Base-by-base conservation (phyloP, 2,797 vertebrate species). In the Fringilla coelebs region DNA sequence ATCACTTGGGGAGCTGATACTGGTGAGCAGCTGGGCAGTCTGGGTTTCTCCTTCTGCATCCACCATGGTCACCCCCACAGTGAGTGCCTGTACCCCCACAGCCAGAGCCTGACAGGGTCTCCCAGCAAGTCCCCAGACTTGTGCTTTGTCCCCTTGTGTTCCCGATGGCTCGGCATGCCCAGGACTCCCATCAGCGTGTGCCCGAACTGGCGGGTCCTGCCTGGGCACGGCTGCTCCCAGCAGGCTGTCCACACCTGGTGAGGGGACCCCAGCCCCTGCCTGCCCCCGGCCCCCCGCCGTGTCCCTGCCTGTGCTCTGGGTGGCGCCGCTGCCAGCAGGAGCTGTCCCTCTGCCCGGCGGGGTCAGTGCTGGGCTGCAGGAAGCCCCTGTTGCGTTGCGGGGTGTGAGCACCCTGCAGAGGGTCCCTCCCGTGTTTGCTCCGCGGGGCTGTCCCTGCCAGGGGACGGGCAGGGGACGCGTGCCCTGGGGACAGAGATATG, bases 381-480 rank as follows among this genome's bases (percentile, higher is more conserved):
- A 31, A 7, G 9, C 1, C 61, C 13, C 22, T 36, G 36, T 7
- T 11, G 22, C 0, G 1, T 17, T 60, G 15, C 2, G 6, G 43
- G 51, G 9, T 38, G 7, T 1, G 1, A 9, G 22, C 54, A 9
- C 6, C 29, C 38, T 63, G 83, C 1, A 9, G 26, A 20, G 32
- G 2, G 1, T 58, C 10, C 29, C 4, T 24, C 6, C 2, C 12
- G 24, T 3, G 48, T 17, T 41, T 13, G 60, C 68, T 60, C 29
- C 1, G 4, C 24, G 65, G 5, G 22, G 14, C 5, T 36, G 57
- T 71, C 62, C 38, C 32, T 83, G 5, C 9, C 18, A 1, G 40
- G 54, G 45, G 19, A 28, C 11, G 8, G 49, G 46, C 11, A 36
- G 49, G 60, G 82, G 40, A 70, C 32, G 3, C 0, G 1, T 62